Percentiles rank a stretch among this genome's conserved stretches.
These are phyloP conservation scores for Bombus cullumanus DNA, from an alignment of 1,140 invertebrate species.

Conservation along the genomic window DNA sequence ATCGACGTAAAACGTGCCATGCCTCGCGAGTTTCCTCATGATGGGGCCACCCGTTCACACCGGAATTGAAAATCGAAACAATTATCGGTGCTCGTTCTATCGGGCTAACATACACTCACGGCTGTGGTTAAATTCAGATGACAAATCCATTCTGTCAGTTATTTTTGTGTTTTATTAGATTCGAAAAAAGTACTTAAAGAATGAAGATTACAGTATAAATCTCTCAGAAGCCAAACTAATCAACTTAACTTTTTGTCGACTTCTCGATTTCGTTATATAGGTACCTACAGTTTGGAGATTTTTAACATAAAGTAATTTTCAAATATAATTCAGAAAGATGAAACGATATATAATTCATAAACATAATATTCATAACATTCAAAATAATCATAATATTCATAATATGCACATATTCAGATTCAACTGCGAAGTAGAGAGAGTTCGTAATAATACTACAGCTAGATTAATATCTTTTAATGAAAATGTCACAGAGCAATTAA, in stretches of 20 bases:
- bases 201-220: too few relatives aligned
- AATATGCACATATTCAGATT: too few relatives aligned
- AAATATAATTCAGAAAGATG: neutral
- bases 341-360: neutral
- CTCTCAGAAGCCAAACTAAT: too few relatives aligned
- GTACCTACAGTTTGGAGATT: neutral
- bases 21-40: conserved; percentile 71
- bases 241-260: too few relatives aligned
- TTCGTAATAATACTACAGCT: too few relatives aligned
- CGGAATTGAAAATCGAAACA: conserved; percentile 51
- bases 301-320: neutral
- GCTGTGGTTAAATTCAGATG: neutral
- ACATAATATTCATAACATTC: neutral
- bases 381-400: too few relatives aligned
- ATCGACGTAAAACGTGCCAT: conserved; percentile 63
- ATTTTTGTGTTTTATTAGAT: too few relatives aligned
- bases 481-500: neutral
- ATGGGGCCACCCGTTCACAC: conserved; percentile 45
- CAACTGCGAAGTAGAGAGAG: too few relatives aligned
- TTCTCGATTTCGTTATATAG: too few relatives aligned
- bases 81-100: conserved; percentile 7
- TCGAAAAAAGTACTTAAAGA: too few relatives aligned
- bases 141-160: neutral
- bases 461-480: neutral
- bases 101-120: too few relatives aligned